Evolutionary conservation across 53 echinoderm and acorn worm species (phyloP).

Genomic region (Paracentrotus lividus): DNA sequence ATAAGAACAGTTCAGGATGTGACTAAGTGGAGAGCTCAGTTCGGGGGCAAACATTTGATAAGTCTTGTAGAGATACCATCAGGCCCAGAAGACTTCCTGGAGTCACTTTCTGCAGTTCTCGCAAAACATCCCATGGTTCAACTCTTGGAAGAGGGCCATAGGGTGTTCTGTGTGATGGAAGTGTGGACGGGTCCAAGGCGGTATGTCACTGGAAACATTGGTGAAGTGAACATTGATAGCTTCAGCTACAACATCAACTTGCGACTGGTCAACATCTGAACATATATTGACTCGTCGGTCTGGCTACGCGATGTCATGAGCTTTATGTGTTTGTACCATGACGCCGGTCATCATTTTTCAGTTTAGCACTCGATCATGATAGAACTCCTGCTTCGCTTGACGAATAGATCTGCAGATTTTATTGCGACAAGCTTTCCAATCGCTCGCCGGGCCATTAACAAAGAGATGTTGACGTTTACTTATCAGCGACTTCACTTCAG

Average conservation of each 20-base stretch:
- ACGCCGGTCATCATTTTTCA: conserved; percentile 29
- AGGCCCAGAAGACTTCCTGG: conserved; percentile 12
- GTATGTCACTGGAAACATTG: neutral
- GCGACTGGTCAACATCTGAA: conserved; percentile 26
- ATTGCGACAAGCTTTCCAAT: conserved; percentile 54
- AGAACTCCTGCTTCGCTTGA: conserved; percentile 33
- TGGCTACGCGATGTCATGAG: conserved; percentile 16
- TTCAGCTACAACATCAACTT: neutral
- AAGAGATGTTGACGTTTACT: conserved; percentile 48
- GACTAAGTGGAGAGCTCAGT: conserved; percentile 52
- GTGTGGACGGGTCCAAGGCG: conserved; percentile 3
- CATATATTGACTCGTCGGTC: neutral
- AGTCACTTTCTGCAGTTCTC: conserved; percentile 10
- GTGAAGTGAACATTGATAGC: conserved; percentile 14
- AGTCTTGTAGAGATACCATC: conserved; percentile 39
- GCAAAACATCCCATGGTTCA: conserved; percentile 42
- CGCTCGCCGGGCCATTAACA: neutral
- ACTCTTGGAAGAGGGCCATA: conserved; percentile 2
- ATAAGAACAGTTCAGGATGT: conserved; percentile 52
- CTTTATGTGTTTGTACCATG: conserved; percentile 46
- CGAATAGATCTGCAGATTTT: conserved; percentile 51
- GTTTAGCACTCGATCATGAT: conserved; percentile 21
- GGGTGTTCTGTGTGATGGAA: neutral
- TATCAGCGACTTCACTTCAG: conserved; percentile 60
- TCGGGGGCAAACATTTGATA: conserved; percentile 41